These are phyloP conservation scores for Lomographa bimaculata DNA, from an alignment of 2,888 invertebrate species.

Conservation along the genomic window DNA sequence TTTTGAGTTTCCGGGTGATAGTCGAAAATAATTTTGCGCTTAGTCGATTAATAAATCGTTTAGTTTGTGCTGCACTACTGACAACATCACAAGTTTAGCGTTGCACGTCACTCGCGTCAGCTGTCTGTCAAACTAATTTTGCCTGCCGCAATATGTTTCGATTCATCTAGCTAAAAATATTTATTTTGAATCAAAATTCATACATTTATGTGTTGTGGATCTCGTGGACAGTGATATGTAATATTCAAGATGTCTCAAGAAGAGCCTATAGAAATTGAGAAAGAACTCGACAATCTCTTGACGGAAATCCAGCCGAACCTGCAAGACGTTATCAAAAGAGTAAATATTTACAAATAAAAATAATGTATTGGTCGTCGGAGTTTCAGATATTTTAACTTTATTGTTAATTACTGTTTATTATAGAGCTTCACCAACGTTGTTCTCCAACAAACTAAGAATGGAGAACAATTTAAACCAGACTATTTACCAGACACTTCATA, in stretches of 20 bases:
- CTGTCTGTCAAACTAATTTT: no score
- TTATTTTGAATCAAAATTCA: constrained; percentile 28
- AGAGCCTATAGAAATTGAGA: constrained; percentile 69
- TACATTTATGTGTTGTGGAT: no score
- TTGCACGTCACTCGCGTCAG: no score
- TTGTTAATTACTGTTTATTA: constrained; percentile 33
- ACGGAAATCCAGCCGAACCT: constrained; percentile 79
- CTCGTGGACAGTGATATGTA: constrained; percentile 44
- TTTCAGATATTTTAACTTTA: no score
- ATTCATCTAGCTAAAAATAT: neutral
- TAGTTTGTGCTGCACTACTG: no score
- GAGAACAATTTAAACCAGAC: constrained; percentile 71
- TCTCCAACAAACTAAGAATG: constrained; percentile 75
- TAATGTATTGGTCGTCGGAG: neutral
- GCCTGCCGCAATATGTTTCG: constrained; percentile 22
- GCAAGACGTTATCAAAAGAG: constrained; percentile 84
- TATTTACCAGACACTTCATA: constrained; percentile 79
- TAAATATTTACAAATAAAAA: constrained; percentile 54
- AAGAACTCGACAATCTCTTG: constrained; percentile 75
- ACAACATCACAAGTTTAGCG: no score
- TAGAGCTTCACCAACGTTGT: constrained; percentile 85
- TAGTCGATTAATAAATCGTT: no score
- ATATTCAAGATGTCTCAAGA: constrained; percentile 61
- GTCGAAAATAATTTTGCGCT: no score
- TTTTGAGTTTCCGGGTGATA: no score